Conservation (phyloP, 2,888 invertebrate genomes). For the Aromia moschata region DNA sequence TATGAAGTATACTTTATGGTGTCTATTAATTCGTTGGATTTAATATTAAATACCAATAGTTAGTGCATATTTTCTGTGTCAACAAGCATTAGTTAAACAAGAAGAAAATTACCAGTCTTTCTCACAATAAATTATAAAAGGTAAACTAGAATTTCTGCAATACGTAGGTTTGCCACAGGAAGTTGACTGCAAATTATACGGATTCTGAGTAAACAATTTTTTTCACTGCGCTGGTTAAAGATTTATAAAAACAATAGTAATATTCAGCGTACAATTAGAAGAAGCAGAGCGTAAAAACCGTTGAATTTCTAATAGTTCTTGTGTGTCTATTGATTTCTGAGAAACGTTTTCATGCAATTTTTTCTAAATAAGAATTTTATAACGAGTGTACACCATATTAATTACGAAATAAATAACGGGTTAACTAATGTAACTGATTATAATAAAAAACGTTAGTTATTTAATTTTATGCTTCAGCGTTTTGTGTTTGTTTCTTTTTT, state of each 20-base stretch:
- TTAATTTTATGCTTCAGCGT: not conserved
- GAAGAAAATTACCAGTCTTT: too few relatives aligned
- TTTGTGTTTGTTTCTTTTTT: not conserved
- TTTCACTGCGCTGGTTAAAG: not conserved
- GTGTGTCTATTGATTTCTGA: slow-evolving; percentile 1
- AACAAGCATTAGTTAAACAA: too few relatives aligned
- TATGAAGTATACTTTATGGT: too few relatives aligned
- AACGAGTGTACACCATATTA: not conserved
- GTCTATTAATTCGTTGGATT: too few relatives aligned
- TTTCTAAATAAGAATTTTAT: not conserved
- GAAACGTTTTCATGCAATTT: slow-evolving; percentile 5
- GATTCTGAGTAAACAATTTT: not conserved
- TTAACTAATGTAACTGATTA: not conserved
- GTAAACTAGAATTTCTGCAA: too few relatives aligned
- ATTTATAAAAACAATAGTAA: slow-evolving; percentile 1
- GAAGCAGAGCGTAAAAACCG: slow-evolving; percentile 21
- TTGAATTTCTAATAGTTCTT: slow-evolving; percentile 15
- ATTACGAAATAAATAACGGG: not conserved
- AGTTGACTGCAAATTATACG: not conserved
- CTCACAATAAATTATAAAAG: too few relatives aligned
- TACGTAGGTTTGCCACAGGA: not conserved
- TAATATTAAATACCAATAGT: too few relatives aligned
- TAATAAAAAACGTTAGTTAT: not conserved
- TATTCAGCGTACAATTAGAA: not conserved
- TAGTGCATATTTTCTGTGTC: too few relatives aligned